Evolutionary conservation across 2,797 vertebrate species (phyloP), one percentile per base, ranked within the genome.

Genomic region (Acipenser ruthenus): DNA sequence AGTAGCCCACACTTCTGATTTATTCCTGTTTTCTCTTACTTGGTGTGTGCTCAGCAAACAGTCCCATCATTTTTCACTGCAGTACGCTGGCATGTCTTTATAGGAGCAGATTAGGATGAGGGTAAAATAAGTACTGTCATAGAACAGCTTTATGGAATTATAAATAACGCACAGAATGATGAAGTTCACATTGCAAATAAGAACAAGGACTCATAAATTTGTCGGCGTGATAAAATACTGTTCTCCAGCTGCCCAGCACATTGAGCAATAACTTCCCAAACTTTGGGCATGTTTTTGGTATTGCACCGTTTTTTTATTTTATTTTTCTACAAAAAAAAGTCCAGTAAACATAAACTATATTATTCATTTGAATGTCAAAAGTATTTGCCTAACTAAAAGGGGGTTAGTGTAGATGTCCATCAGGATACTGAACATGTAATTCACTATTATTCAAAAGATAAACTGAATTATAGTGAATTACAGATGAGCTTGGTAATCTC

Each of bases 111-210:
- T 91, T 87, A 88, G 87, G 75, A 70, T 70, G 74, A 67, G 77
- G 74, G 91, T 94, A 91, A 95, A 94, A 92, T 91, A 93, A 88
- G 79, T 81, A 80, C 89, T 87, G 87, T 89, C 90, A 91, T 72
- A 73, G 68, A 87, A 88, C 84, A 81, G 86, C 84, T 91, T 93
- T 94, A 94, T 93, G 92, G 92, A 94, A 93, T 93, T 91, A 92
- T 89, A 92, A 91, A 90, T 86, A 89, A 87, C 7, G 69, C 73
- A 77, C 81, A 77, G 80, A 85, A 81, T 84, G 79, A 90, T 84
- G 81, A 79, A 83, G 64, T 67, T 79, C 69, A 82, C 75, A 77
- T 70, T 85, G 77, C 72, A 66, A 72, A 69, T 77, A 73, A 81
- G 74, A 78, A 83, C 73, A 37, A 66, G 48, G 66, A 68, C 50